phyloP scores from a whole-genome alignment of 2,113 vertebrate species.

The Lamprotornis superbus region DNA sequence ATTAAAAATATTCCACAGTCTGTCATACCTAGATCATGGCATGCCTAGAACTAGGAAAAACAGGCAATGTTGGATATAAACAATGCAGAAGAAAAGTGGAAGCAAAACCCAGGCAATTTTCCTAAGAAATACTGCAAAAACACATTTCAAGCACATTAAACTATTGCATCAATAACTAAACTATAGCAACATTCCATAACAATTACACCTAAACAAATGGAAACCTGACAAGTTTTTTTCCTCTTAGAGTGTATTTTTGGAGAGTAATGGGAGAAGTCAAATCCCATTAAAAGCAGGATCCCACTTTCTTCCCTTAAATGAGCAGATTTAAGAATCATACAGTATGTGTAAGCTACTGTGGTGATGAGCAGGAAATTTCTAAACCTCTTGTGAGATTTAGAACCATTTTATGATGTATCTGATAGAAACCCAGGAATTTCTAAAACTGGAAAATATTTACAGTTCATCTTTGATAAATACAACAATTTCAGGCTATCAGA shows the following conservation, averaged over 20 bases:
- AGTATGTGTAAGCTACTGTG: not conserved
- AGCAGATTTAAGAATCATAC: not conserved
- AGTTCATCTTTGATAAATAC: not conserved
- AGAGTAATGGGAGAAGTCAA: not conserved
- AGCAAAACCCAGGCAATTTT: not conserved
- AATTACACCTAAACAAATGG: not conserved
- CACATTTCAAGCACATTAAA: not conserved
- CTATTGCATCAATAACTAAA: not conserved
- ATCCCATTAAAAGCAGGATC: not conserved
- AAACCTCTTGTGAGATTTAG: not conserved
- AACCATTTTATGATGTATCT: not conserved
- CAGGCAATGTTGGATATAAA: not conserved
- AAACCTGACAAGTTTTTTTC: not conserved
- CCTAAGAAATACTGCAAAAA: not conserved
- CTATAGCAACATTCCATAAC: not conserved
- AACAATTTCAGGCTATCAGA: not conserved
- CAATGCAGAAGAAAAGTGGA: fast-evolving
- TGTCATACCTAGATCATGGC: not conserved
- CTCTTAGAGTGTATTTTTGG: not conserved
- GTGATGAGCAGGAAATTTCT: not conserved
- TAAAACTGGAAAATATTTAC: not conserved
- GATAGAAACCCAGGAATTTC: not conserved
- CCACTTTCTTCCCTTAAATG: not conserved
- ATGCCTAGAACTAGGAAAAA: not conserved
- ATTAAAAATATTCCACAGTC: not conserved